phyloP scores from a whole-genome alignment of 2,888 invertebrate genomes.

The Bhutanitis thaidina region DNA sequence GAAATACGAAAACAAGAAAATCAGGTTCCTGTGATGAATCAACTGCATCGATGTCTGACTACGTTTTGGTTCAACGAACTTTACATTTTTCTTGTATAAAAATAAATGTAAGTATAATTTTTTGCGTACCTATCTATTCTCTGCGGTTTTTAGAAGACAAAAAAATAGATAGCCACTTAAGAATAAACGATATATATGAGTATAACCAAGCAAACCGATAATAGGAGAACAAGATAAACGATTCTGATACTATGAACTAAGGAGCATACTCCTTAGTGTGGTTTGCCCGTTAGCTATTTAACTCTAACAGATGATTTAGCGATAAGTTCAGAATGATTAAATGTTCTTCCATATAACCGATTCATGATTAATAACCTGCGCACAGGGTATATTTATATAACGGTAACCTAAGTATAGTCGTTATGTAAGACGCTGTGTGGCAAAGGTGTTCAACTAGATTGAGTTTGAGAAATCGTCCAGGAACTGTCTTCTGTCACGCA shows the following conservation, averaged over 20 bases:
- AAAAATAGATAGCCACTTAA: slow-evolving; percentile 5
- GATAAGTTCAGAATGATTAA: too few species aligned
- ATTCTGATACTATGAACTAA: too few species aligned
- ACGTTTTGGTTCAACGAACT: slow-evolving; percentile 10
- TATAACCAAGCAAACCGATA: neutral
- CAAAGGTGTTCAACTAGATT: slow-evolving; percentile 24
- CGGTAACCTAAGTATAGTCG: neutral
- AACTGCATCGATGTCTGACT: slow-evolving; percentile 6
- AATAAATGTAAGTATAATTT: slow-evolving; percentile 7
- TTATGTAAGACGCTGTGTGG: slow-evolving; percentile 21
- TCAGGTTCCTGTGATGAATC: slow-evolving; percentile 2
- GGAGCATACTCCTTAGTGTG: too few species aligned
- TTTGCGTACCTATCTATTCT: slow-evolving; percentile 1
- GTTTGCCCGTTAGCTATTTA: too few species aligned
- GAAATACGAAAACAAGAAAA: neutral
- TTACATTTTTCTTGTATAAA: neutral
- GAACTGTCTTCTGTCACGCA: slow-evolving; percentile 41
- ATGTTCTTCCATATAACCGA: too few species aligned
- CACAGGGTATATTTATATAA: neutral
- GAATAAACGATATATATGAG: neutral
- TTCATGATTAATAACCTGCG: neutral
- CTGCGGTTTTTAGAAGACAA: neutral
- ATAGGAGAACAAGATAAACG: neutral
- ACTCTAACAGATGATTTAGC: too few species aligned
- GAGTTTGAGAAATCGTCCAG: slow-evolving; percentile 29